phyloP scores from a whole-genome alignment of 2,113 vertebrate genomes.

The Heliornis fulica region DNA sequence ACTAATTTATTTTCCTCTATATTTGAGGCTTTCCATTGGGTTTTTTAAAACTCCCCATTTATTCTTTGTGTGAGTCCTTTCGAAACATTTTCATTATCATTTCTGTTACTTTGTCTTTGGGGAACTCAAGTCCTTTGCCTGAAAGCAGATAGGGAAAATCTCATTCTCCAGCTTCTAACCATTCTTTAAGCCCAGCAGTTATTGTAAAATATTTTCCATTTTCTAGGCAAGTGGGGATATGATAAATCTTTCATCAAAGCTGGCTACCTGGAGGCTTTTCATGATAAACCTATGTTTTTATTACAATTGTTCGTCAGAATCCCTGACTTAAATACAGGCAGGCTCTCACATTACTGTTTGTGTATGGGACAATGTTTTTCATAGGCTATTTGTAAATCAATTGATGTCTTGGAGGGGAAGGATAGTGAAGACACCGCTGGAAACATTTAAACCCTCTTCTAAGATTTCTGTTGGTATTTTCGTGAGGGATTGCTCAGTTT shows the following conservation, averaged over 20 bases:
- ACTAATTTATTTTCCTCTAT: neutral
- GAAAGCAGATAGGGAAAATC: neutral
- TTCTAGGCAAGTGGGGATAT: neutral
- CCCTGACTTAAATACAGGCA: neutral
- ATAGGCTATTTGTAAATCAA: neutral
- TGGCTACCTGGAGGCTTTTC: neutral
- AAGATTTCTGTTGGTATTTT: neutral
- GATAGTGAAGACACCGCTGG: neutral
- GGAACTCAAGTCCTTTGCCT: neutral
- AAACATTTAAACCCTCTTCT: neutral
- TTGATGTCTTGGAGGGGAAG: neutral
- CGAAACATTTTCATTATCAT: neutral
- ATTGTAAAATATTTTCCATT: neutral
- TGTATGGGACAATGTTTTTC: neutral
- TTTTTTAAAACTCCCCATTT: neutral
- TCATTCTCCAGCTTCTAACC: neutral
- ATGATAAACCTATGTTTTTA: neutral
- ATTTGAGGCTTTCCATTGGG: neutral
- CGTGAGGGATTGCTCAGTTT: neutral
- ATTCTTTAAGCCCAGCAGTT: neutral
- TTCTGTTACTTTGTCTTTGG: neutral
- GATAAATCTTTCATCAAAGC: neutral
- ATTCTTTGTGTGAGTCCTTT: neutral
- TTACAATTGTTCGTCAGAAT: neutral
- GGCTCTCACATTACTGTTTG: neutral